A percentile compares a stretch with the other conserved stretches of the same genome.
phyloP scores from a whole-genome alignment of 2,797 vertebrate genomes.

The Artibeus lituratus region DNA sequence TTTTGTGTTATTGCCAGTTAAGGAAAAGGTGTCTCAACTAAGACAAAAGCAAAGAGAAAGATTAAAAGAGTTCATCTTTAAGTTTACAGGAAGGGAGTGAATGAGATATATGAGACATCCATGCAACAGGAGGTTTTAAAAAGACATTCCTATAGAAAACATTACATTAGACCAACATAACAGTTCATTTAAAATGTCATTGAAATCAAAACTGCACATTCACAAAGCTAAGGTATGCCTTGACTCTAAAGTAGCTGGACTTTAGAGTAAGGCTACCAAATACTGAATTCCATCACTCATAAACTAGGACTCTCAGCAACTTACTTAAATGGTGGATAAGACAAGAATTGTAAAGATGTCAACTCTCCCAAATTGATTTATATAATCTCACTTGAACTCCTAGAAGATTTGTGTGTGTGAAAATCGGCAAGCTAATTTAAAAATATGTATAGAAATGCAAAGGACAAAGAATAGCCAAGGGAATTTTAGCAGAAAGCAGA shows the following conservation, averaged over 20 bases:
- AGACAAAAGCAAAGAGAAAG: background rate
- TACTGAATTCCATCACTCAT: background rate
- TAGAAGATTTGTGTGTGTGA: background rate
- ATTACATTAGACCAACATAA: background rate
- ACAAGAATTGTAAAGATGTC: background rate
- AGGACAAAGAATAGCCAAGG: background rate
- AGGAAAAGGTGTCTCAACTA: background rate
- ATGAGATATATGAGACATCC: background rate
- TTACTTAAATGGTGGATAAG: background rate
- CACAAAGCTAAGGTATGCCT: conserved; percentile 9
- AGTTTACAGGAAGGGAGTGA: background rate
- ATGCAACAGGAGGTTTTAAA: background rate
- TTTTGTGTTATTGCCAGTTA: background rate
- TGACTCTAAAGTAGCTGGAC: background rate
- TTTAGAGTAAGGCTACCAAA: background rate
- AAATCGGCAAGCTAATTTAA: background rate
- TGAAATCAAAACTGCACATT: background rate
- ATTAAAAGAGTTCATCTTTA: background rate
- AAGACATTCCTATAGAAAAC: background rate
- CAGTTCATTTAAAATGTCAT: background rate
- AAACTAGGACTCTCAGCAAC: background rate
- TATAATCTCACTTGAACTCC: background rate
- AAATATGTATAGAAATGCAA: background rate
- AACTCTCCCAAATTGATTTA: conserved; percentile 15
- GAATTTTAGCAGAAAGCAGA: background rate